Conservation (phyloP, 2,113 vertebrate species). For the Gavia stellata region DNA sequence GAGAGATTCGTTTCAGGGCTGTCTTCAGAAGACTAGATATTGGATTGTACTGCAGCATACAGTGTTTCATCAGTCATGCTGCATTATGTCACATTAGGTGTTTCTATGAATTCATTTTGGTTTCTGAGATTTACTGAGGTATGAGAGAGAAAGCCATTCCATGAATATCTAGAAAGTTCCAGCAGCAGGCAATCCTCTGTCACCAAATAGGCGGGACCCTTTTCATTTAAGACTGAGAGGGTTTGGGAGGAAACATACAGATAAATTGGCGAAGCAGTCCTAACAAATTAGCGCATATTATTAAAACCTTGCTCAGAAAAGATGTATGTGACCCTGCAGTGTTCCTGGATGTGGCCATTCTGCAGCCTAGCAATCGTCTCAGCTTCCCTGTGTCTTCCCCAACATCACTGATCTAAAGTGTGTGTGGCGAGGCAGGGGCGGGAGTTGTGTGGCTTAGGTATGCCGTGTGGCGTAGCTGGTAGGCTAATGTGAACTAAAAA, state of each 20-base stretch:
- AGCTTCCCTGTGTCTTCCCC: not conserved
- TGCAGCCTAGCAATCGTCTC: not conserved
- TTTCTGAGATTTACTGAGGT: conserved; percentile 59
- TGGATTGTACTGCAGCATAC: conserved; percentile 31
- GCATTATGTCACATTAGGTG: conserved; percentile 60
- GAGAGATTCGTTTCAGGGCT: conserved; percentile 50
- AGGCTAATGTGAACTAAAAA: not conserved
- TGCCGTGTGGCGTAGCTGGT: not conserved
- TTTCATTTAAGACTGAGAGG: not conserved
- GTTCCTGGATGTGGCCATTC: not conserved
- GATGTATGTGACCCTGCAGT: accelerated
- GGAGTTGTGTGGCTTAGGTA: no score
- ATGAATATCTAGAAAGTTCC: conserved; percentile 29
- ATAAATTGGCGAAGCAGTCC: not conserved
- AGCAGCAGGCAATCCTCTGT: not conserved
- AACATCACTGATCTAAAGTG: not conserved
- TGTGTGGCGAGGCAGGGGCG: not conserved
- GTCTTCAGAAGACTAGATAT: conserved; percentile 56
- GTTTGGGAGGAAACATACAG: not conserved
- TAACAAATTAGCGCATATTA: not conserved
- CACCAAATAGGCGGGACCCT: not conserved
- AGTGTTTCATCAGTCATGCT: conserved; percentile 67
- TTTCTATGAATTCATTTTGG: conserved; percentile 62
- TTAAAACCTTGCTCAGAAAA: not conserved
- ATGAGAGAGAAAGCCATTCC: conserved; percentile 54